Percentiles rank a stretch among this genome's conserved stretches.
phyloP scores from a whole-genome alignment of 2,888 invertebrate species.

The Spicauda simplicius region DNA sequence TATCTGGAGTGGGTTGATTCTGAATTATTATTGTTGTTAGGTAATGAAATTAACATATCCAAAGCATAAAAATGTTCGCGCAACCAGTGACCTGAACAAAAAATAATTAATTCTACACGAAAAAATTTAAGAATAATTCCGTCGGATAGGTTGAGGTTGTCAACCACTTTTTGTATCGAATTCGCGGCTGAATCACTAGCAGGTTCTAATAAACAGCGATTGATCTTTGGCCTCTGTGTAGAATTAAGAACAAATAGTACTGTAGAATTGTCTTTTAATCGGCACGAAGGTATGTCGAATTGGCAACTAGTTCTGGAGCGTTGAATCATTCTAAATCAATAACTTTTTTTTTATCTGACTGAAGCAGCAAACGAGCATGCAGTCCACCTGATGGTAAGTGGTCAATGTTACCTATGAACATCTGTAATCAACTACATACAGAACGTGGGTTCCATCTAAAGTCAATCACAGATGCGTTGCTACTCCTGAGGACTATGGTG shows the following conservation, averaged over 20 bases:
- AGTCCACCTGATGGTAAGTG: too few relatives aligned
- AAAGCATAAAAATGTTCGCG: slow-evolving; percentile 54
- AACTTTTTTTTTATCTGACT: too few relatives aligned
- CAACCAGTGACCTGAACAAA: slow-evolving; percentile 45
- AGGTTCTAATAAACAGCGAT: slow-evolving; percentile 25
- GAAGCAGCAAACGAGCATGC: too few relatives aligned
- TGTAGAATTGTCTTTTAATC: slow-evolving; percentile 15
- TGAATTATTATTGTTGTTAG: slow-evolving; percentile 56
- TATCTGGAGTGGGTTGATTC: slow-evolving; percentile 48
- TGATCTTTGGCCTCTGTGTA: slow-evolving; percentile 19
- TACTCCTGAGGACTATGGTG: too few relatives aligned
- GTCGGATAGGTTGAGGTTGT: slow-evolving; percentile 23
- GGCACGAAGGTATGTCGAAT: slow-evolving; percentile 20
- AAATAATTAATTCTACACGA: slow-evolving; percentile 41
- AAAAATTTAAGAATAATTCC: slow-evolving; percentile 40
- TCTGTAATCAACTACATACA: too few relatives aligned
- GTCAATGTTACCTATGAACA: too few relatives aligned
- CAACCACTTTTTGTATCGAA: slow-evolving; percentile 24
- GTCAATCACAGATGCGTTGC: too few relatives aligned
- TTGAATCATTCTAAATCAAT: slow-evolving; percentile 10
- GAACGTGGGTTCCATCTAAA: too few relatives aligned
- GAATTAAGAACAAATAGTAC: slow-evolving; percentile 22
- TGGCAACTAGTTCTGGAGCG: slow-evolving; percentile 17
- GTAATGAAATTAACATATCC: slow-evolving; percentile 69
- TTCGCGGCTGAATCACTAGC: slow-evolving; percentile 20